phyloP scores from a whole-genome alignment of 2,113 vertebrate genomes.

The Sula dactylatra region DNA sequence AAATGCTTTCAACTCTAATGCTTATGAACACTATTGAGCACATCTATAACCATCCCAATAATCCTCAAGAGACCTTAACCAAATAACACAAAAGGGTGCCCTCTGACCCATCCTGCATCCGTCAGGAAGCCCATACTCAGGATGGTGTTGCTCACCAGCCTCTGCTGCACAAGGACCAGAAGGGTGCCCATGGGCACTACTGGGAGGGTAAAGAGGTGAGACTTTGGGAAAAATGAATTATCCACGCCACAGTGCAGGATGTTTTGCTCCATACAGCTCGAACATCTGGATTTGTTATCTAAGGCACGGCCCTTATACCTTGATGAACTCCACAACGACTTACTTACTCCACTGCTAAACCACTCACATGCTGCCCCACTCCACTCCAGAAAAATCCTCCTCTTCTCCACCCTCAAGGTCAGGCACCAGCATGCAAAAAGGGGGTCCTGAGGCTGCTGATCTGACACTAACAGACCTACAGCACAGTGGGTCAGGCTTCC shows the following conservation, averaged over 20 bases:
- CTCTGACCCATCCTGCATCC: not conserved
- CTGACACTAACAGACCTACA: not conserved
- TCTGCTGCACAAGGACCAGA: not conserved
- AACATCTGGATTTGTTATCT: not conserved
- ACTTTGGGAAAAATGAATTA: not conserved
- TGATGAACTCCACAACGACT: not conserved
- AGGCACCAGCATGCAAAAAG: not conserved
- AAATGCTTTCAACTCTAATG: not conserved
- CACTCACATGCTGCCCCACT: rapidly evolving
- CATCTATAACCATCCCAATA: not conserved
- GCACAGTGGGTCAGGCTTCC: not conserved
- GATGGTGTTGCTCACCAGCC: not conserved
- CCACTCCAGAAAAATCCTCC: not conserved
- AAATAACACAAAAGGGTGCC: not conserved
- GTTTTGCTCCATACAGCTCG: not conserved
- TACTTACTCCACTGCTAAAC: not conserved
- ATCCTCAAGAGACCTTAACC: not conserved
- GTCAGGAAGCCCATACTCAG: rapidly evolving
- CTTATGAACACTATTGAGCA: not conserved
- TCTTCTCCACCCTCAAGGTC: not conserved
- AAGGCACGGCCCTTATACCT: not conserved
- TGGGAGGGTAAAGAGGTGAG: not conserved
- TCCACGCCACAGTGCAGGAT: rapidly evolving
- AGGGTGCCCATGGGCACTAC: not conserved
- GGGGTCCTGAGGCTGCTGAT: not conserved